Evolutionary conservation across 2,888 invertebrate genomes (phyloP).

Genomic region (Epistrophella euchroma): DNA sequence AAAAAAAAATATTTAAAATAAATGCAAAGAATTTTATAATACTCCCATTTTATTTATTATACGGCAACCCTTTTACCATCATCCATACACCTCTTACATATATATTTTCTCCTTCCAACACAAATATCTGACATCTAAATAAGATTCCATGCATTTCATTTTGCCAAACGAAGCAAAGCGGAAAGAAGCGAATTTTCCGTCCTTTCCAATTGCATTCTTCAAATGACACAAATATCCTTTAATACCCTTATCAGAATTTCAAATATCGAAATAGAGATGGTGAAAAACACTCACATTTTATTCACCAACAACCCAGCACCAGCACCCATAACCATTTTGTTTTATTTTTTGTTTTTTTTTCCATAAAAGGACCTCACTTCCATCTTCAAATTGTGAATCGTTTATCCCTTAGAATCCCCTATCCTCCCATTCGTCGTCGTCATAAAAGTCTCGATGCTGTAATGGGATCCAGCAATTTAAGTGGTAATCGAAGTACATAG

Average conservation of each 20-base stretch:
- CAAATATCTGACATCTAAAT: conserved; percentile 52
- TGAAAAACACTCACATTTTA: conserved; percentile 30
- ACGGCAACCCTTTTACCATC: neutral
- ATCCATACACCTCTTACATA: neutral
- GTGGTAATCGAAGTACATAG: conserved; percentile 45
- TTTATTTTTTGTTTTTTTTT: conserved; percentile 7
- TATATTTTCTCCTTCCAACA: neutral
- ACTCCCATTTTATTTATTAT: neutral
- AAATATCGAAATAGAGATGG: conserved; percentile 50
- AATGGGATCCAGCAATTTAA: conserved; percentile 29
- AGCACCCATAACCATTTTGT: conserved; percentile 9
- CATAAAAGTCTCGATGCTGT: conserved; percentile 33
- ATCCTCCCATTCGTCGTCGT: conserved; percentile 7
- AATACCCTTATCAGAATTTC: conserved; percentile 73
- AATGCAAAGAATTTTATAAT: neutral
- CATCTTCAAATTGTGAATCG: conserved; percentile 42
- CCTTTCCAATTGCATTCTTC: conserved; percentile 51
- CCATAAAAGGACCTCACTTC: conserved; percentile 5
- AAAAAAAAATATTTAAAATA: neutral
- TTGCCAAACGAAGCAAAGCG: conserved; percentile 19
- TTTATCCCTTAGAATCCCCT: conserved; percentile 15
- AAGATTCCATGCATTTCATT: conserved; percentile 63
- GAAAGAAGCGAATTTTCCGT: conserved; percentile 13
- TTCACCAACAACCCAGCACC: neutral
- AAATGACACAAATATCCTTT: conserved; percentile 64